phyloP scores from a whole-genome alignment of 2,113 vertebrate genomes.

The Empidonax alnorum region DNA sequence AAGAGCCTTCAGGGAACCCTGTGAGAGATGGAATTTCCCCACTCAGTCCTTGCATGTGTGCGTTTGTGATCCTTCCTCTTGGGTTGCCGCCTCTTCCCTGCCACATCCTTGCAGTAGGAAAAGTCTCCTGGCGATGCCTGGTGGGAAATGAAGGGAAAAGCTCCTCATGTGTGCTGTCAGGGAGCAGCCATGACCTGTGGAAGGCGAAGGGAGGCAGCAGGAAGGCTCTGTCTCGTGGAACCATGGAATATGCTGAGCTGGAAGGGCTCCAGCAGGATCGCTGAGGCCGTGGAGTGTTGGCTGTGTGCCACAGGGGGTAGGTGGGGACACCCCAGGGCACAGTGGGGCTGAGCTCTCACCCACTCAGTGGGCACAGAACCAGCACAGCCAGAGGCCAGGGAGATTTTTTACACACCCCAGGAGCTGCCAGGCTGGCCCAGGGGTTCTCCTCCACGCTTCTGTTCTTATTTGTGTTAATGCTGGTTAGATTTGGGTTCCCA shows the following conservation, averaged over 20 bases:
- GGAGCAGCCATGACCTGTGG: neutral
- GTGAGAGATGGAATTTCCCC: neutral
- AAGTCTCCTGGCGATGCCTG: neutral
- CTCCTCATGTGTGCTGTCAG: rapidly evolving
- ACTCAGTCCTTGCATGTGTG: neutral
- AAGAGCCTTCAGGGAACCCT: neutral
- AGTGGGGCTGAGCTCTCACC: neutral
- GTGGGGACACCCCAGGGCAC: neutral
- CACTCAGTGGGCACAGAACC: neutral
- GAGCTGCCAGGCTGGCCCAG: neutral
- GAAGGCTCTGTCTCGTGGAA: neutral
- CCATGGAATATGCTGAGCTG: neutral
- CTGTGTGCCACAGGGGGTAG: neutral
- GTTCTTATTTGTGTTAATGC: neutral
- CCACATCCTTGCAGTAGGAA: rapidly evolving
- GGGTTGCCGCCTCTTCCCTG: neutral
- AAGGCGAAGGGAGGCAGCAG: neutral
- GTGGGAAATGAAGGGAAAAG: neutral
- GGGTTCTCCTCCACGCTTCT: neutral
- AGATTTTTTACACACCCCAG: neutral
- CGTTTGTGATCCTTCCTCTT: neutral
- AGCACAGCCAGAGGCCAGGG: neutral
- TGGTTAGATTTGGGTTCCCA: neutral
- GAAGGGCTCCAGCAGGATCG: neutral
- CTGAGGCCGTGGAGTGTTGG: neutral